Conservation (phyloP, 1,140 invertebrate genomes). For the Drosophila takahashii region DNA sequence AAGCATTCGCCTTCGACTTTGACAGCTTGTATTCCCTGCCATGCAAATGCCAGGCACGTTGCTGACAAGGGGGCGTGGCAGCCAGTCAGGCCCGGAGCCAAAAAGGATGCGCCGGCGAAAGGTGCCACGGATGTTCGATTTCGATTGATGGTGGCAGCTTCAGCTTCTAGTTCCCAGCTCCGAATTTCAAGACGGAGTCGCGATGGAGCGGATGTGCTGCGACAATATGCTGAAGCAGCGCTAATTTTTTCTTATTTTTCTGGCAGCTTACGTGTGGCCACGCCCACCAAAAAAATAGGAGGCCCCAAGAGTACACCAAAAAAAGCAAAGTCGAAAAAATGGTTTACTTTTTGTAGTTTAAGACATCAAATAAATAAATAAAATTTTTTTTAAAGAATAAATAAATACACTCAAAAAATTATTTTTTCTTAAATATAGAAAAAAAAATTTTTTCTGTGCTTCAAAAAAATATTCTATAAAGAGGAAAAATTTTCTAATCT, state of each 20-base stretch:
- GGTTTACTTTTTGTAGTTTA: neutral
- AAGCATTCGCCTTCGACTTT: constrained; percentile 40
- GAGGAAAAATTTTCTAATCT: too few relatives aligned
- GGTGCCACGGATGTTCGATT: constrained; percentile 52
- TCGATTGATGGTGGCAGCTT: constrained; percentile 53
- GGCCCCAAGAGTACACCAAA: constrained; percentile 5
- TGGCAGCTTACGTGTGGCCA: constrained; percentile 59
- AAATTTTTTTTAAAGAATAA: too few relatives aligned
- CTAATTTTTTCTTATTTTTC: constrained; percentile 37
- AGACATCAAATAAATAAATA: too few relatives aligned
- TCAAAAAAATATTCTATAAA: too few relatives aligned
- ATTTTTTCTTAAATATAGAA: too few relatives aligned
- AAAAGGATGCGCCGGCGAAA: constrained; percentile 31
- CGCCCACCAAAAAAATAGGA: constrained; percentile 21
- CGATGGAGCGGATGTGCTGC: constrained; percentile 41
- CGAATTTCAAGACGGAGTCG: constrained; percentile 24
- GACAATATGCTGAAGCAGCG: constrained; percentile 69
- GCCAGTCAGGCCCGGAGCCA: constrained; percentile 10
- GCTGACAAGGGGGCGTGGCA: constrained; percentile 69
- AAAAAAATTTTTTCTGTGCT: too few relatives aligned
- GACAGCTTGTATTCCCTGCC: constrained; percentile 30
- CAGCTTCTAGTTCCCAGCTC: neutral
- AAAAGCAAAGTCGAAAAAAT: neutral
- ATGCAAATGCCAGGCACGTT: constrained; percentile 78
- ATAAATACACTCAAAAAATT: too few relatives aligned